Percentiles rank a stretch among this genome's conserved stretches.
Conservation (phyloP, 2,113 vertebrate genomes). For the Collichthys lucidus region DNA sequence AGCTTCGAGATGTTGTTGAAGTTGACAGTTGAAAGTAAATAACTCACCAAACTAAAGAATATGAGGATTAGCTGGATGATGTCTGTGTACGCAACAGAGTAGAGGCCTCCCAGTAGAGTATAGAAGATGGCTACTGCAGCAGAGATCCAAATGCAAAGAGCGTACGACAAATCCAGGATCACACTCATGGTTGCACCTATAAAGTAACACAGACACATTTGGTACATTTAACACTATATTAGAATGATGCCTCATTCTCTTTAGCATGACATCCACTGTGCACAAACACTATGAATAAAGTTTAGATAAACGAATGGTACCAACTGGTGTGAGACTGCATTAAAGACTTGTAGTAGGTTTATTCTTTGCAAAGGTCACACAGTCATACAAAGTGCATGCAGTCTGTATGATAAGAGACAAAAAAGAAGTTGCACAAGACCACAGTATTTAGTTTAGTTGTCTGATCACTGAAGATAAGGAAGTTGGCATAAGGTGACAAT, state of each 20-base stretch:
- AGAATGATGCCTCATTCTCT: neutral
- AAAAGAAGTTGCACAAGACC: no score
- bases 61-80: constrained; percentile 70
- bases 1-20: no score
- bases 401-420: no score
- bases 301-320: neutral
- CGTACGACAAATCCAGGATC: constrained; percentile 69
- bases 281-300: neutral
- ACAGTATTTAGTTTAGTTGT: no score
- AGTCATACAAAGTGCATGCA: no score
- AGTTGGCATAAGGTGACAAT: no score
- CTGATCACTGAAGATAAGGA: no score
- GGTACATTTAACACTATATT: neutral
- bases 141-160: constrained; percentile 69
- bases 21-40: fast-evolving
- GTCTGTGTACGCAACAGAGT: constrained; percentile 78
- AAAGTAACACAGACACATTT: neutral
- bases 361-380: no score
- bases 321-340: no score
- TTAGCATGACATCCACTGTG: neutral
- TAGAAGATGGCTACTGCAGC: constrained; percentile 72
- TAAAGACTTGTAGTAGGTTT: no score
- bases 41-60: constrained; percentile 72
- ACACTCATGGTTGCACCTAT: constrained; percentile 67
- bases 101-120: constrained; percentile 76